A percentile compares a stretch with the other conserved stretches of the same genome.
Conservation (phyloP, 2,797 vertebrate genomes). For the Pangasius krempfi region DNA sequence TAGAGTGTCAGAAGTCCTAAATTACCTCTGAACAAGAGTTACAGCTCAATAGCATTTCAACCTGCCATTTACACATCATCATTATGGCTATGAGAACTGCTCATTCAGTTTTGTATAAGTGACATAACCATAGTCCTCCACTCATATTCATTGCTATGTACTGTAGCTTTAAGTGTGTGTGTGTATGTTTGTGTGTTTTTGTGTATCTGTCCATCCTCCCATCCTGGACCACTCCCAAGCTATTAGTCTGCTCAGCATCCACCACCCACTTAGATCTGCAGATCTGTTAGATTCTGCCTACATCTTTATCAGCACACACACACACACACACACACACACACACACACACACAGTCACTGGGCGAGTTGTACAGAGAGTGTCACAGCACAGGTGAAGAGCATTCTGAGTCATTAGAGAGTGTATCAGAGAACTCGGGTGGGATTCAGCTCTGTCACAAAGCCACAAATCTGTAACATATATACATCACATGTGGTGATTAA, state of each 20-base stretch:
- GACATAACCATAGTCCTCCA: background rate
- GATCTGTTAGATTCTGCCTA: constrained; percentile 17
- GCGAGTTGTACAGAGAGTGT: constrained; percentile 22
- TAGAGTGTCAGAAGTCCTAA: background rate
- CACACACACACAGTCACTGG: constrained; percentile 20
- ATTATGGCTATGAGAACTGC: background rate
- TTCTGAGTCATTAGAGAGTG: background rate
- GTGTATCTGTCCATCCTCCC: background rate
- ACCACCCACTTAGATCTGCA: constrained; percentile 35
- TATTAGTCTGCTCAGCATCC: constrained; percentile 63
- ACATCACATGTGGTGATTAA: background rate
- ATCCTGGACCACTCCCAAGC: constrained; percentile 53
- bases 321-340: constrained; percentile 7
- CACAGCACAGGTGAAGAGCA: constrained; percentile 6
- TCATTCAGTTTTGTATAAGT: background rate
- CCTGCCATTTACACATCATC: background rate
- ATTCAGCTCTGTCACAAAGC: background rate
- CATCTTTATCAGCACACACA: background rate
- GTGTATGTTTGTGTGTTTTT: background rate
- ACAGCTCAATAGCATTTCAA: background rate
- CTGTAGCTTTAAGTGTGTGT: background rate
- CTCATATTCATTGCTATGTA: background rate
- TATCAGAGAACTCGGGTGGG: background rate
- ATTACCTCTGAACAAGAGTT: background rate
- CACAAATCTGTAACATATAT: background rate